These are phyloP conservation scores for Oikopleura dioica DNA, from an alignment of 23 tunicate genomes.

Conservation along the genomic window DNA sequence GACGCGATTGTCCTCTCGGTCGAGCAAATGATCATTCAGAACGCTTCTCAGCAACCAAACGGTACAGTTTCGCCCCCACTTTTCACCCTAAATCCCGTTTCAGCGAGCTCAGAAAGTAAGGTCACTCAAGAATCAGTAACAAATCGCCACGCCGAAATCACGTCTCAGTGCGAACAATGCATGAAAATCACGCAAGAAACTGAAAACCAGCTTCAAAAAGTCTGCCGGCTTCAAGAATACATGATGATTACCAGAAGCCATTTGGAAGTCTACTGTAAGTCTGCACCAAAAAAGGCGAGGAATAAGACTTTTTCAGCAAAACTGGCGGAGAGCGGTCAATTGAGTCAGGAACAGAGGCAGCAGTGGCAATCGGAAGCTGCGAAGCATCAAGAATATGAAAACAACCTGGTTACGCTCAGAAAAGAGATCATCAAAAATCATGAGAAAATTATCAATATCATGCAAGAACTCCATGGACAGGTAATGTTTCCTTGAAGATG, in stretches of 20 bases:
- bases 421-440: not conserved
- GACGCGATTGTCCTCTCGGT: not conserved
- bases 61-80: not conserved
- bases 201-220: not conserved
- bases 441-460: not conserved
- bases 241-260: not conserved
- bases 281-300: not conserved
- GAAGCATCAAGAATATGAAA: not conserved
- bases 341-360: not conserved
- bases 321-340: not conserved
- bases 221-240: not conserved
- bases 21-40: not conserved
- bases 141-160: not conserved
- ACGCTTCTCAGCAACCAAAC: not conserved
- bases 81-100: not conserved
- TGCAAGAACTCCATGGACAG: not conserved
- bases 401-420: not conserved
- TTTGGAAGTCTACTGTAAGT: not conserved
- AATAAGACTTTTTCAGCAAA: not conserved
- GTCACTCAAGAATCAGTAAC: not conserved
- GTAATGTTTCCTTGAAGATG: no score
- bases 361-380: not conserved
- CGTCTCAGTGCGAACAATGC: not conserved
- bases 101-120: not conserved
- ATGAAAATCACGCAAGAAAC: not conserved